These are phyloP conservation scores for Myiotriccus ornatus DNA, from an alignment of 2,797 vertebrate species.

Conservation along the genomic window DNA sequence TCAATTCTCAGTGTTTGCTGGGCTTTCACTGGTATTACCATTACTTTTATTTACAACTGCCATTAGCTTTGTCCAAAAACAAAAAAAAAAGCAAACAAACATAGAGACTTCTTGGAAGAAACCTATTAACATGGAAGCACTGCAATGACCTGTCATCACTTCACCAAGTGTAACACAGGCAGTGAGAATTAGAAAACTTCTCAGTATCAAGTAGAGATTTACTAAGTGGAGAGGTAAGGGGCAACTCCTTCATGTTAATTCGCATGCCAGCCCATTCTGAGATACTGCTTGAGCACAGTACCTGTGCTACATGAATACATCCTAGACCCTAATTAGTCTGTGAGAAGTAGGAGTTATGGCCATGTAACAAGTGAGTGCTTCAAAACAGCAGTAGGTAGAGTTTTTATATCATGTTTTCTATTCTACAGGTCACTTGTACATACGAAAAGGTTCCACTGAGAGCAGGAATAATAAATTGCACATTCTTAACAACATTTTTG, in stretches of 20 bases:
- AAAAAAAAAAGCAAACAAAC: not conserved
- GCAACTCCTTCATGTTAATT: not conserved
- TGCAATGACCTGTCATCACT: not conserved
- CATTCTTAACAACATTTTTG: not conserved
- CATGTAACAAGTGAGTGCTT: not conserved
- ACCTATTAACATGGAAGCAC: not conserved
- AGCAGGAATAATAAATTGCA: not conserved
- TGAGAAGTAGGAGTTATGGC: not conserved
- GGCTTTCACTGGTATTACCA: not conserved
- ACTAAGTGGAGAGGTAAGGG: not conserved
- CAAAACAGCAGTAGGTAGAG: not conserved
- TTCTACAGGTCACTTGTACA: rapidly evolving
- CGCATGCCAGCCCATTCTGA: not conserved
- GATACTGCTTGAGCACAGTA: not conserved
- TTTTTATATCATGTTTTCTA: not conserved
- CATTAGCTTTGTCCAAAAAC: not conserved
- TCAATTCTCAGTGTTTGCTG: not conserved
- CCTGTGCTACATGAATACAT: not conserved
- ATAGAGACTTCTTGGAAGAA: not conserved
- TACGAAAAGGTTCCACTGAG: not conserved
- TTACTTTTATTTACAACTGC: not conserved
- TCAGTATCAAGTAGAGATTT: not conserved
- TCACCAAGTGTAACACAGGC: not conserved
- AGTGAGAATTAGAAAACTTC: not conserved
- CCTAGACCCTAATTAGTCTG: not conserved